Evolutionary conservation across 2,113 vertebrate species (phyloP).

Genomic region (Ameiurus melas): DNA sequence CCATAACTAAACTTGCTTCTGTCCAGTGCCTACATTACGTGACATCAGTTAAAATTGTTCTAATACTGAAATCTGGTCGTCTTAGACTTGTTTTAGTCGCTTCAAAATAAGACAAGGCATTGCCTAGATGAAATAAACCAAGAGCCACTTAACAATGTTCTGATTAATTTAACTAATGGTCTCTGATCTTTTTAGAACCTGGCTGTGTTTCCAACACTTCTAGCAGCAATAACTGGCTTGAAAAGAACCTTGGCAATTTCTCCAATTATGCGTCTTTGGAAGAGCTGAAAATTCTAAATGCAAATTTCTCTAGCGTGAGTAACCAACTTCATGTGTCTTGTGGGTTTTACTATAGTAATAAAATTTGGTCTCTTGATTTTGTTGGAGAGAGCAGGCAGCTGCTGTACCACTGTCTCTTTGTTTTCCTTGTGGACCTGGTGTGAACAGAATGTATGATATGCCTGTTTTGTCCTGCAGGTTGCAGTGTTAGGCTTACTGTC

Average conservation of each 20-base stretch:
- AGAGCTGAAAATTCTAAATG: constrained; percentile 55
- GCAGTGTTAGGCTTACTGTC: constrained; percentile 33
- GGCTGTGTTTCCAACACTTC: constrained; percentile 37
- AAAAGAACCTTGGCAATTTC: constrained; percentile 55
- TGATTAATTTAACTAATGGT: background rate
- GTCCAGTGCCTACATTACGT: no score
- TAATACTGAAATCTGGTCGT: background rate
- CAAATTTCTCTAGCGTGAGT: constrained; percentile 60
- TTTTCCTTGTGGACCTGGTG: background rate
- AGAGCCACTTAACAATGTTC: background rate
- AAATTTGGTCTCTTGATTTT: background rate
- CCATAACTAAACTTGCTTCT: no score
- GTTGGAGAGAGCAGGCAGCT: background rate
- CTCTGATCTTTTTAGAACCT: background rate
- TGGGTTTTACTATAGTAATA: background rate
- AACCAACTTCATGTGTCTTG: background rate
- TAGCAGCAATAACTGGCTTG: constrained; percentile 48
- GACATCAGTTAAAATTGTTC: background rate
- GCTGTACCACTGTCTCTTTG: background rate
- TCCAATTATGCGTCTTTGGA: constrained; percentile 43
- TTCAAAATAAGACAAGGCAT: background rate
- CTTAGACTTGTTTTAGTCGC: background rate
- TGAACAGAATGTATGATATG: constrained; percentile 39
- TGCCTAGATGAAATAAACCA: no score
- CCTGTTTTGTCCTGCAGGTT: constrained; percentile 17